These are phyloP conservation scores for Phalera bucephala DNA, from an alignment of 2,888 invertebrate species.

Conservation along the genomic window DNA sequence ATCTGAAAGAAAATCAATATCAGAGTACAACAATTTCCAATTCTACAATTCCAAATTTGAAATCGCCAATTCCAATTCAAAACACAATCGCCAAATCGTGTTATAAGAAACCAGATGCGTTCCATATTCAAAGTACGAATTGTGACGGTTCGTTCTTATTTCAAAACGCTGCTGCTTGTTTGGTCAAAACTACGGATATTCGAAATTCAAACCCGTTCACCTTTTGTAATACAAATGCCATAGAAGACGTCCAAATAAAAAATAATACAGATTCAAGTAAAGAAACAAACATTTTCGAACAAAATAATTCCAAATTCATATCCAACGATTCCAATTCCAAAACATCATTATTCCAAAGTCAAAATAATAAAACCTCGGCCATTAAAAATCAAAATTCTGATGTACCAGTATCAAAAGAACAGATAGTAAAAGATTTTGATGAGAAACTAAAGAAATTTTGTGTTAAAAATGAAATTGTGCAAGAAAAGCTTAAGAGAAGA, in stretches of 20 bases:
- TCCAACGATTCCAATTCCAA: not conserved
- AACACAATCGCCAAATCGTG: too few species aligned
- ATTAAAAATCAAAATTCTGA: not conserved
- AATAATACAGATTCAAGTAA: too few species aligned
- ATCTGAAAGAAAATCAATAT: not conserved
- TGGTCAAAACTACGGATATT: too few species aligned
- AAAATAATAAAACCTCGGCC: not conserved
- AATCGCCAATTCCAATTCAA: not conserved
- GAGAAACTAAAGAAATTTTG: slow-evolving; percentile 29
- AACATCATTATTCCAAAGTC: not conserved
- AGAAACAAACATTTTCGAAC: too few species aligned
- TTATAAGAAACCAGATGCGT: too few species aligned
- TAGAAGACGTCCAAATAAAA: too few species aligned
- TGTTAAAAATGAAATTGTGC: slow-evolving; percentile 30
- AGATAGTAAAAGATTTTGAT: slow-evolving; percentile 12
- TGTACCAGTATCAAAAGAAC: not conserved
- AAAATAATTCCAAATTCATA: not conserved
- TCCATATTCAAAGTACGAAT: not conserved
- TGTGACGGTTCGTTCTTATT: not conserved
- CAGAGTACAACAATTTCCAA: not conserved
- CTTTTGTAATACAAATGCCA: too few species aligned
- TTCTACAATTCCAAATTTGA: not conserved
- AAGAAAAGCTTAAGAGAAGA: slow-evolving; percentile 31
- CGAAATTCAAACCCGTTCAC: too few species aligned
- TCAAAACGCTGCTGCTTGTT: not conserved